phyloP scores from a whole-genome alignment of 2,797 vertebrate genomes.

The Yasuhikotakia modesta region DNA sequence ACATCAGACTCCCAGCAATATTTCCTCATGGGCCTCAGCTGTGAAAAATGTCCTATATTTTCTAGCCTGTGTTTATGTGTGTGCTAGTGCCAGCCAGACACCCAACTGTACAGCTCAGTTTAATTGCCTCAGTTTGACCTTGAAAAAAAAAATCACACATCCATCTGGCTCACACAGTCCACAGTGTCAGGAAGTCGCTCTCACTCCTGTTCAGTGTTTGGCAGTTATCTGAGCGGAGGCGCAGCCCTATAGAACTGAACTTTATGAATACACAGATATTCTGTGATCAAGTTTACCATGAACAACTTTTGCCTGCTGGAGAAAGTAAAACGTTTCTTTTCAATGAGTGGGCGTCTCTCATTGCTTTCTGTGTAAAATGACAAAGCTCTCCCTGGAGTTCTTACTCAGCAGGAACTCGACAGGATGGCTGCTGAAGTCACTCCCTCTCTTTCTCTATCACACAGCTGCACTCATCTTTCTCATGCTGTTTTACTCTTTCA shows the following conservation, averaged over 20 bases:
- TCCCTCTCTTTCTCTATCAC: conserved; percentile 23
- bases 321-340: conserved; percentile 47
- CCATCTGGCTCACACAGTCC: conserved; percentile 42
- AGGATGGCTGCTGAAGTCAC: conserved; percentile 40
- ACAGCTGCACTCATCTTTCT: conserved; percentile 56
- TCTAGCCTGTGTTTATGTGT: conserved; percentile 10
- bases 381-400: conserved; percentile 20
- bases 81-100: conserved; percentile 15
- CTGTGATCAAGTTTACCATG: conserved; percentile 29
- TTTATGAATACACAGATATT: conserved; percentile 10
- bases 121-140: conserved; percentile 37
- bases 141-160: conserved; percentile 37
- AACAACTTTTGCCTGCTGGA: conserved; percentile 28
- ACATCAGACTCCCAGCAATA: not conserved
- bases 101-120: conserved; percentile 34
- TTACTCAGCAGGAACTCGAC: conserved; percentile 45
- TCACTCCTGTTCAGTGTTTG: conserved; percentile 21
- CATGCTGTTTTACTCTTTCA: conserved; percentile 31
- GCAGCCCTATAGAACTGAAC: not conserved
- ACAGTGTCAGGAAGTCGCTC: conserved; percentile 33
- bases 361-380: conserved; percentile 31
- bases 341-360: conserved; percentile 32
- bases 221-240: conserved; percentile 17
- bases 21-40: not conserved
- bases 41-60: not conserved